Conservation (phyloP, 2,888 invertebrate genomes). For the Dryobota labecula region DNA sequence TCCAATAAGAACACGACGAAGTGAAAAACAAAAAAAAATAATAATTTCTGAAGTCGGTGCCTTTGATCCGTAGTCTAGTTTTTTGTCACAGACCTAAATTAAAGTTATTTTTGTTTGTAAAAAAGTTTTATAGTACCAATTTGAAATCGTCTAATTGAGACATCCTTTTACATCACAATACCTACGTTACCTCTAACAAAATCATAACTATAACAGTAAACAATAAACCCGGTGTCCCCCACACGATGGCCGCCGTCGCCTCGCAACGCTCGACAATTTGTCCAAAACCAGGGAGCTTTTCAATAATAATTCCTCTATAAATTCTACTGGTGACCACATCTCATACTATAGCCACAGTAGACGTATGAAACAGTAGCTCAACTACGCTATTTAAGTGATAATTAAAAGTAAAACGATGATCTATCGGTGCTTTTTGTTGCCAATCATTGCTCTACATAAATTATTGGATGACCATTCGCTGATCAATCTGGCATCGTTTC, state of each 20-base stretch:
- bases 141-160: conserved; percentile 24
- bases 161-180: neutral
- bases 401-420: neutral
- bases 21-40: too few species aligned
- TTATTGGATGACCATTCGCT: neutral
- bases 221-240: conserved; percentile 57
- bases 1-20: too few species aligned
- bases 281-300: conserved; percentile 77
- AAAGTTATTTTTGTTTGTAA: too few species aligned
- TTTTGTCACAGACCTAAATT: too few species aligned
- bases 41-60: too few species aligned
- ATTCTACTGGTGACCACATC: conserved; percentile 79
- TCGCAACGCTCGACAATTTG: conserved; percentile 79
- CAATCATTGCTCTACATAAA: neutral
- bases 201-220: conserved; percentile 56
- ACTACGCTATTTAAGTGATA: neutral
- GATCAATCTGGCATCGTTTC: neutral
- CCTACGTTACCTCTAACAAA: conserved; percentile 15
- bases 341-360: conserved; percentile 59
- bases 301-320: conserved; percentile 86
- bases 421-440: too few species aligned
- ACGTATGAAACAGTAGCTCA: conserved; percentile 23
- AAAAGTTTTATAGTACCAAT: neutral
- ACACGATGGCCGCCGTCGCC: conserved; percentile 65
- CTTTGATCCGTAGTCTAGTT: too few species aligned